A percentile compares a stretch with the other conserved stretches of the same genome.
These are phyloP conservation scores for Pomacea canaliculata DNA, from an alignment of 2,888 invertebrate species.

Conservation along the genomic window DNA sequence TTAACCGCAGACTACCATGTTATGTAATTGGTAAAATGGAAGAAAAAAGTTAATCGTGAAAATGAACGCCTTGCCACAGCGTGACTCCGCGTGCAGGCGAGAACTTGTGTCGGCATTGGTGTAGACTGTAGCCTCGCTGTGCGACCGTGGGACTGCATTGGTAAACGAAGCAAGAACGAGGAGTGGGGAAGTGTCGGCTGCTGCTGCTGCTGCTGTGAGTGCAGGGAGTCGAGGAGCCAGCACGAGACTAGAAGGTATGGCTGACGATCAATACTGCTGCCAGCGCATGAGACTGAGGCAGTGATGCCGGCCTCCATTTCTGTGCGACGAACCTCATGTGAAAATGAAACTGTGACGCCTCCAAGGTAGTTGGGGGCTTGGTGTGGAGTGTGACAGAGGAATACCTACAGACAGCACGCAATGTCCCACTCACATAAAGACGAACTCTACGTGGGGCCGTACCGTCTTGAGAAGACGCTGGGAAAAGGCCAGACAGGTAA, in stretches of 20 bases:
- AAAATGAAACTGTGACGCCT: conserved; percentile 11
- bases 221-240: neutral
- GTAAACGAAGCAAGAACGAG: neutral
- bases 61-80: too few relatives aligned
- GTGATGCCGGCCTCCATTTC: conserved; percentile 1
- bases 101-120: too few relatives aligned
- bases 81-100: too few relatives aligned
- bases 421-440: conserved; percentile 56
- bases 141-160: neutral
- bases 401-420: neutral
- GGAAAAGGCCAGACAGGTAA: conserved; percentile 99
- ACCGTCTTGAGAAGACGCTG: conserved; percentile 97
- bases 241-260: conserved; percentile 4
- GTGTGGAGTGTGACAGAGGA: neutral
- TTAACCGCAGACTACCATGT: too few relatives aligned
- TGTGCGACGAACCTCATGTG: neutral
- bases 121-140: neutral
- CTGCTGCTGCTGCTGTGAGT: neutral
- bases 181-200: neutral
- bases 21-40: too few relatives aligned
- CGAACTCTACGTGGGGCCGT: conserved; percentile 94
- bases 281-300: conserved; percentile 1
- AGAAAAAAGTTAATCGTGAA: too few relatives aligned
- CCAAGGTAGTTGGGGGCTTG: neutral
- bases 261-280: conserved; percentile 20